These are phyloP conservation scores for Plectrocnemia conspersa DNA, from an alignment of 1,140 invertebrate genomes.

Conservation along the genomic window DNA sequence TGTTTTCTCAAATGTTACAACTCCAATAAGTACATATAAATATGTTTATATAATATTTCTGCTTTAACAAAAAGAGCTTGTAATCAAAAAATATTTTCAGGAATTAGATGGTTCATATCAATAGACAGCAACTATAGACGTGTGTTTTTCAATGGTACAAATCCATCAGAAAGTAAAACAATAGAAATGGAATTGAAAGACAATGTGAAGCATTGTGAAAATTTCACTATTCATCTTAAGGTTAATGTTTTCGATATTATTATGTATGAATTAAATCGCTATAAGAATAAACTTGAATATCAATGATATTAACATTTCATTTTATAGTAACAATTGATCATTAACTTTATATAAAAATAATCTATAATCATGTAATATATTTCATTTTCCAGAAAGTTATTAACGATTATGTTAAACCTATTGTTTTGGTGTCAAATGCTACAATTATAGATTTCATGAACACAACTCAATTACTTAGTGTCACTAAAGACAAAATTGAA, in stretches of 20 bases:
- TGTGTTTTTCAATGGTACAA: too few species aligned
- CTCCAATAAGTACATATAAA: neutral
- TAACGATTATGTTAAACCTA: slow-evolving; percentile 39
- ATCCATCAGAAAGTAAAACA: too few species aligned
- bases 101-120: too few species aligned
- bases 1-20: neutral
- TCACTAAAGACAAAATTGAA: slow-evolving; percentile 5
- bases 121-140: too few species aligned
- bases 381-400: slow-evolving; percentile 36
- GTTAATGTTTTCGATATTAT: too few species aligned
- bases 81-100: slow-evolving; percentile 4
- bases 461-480: neutral
- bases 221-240: too few species aligned
- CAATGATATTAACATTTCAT: neutral
- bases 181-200: too few species aligned
- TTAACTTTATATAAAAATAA: neutral
- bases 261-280: neutral
- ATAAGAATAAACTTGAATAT: neutral
- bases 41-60: neutral
- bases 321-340: neutral
- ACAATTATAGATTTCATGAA: slow-evolving; percentile 6
- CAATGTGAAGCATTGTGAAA: too few species aligned
- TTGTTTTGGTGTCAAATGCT: slow-evolving; percentile 37
- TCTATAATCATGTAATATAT: neutral
- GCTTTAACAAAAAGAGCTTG: slow-evolving; percentile 30